Conservation (phyloP, 2,888 invertebrate genomes). For the Sympetrum striolatum region DNA sequence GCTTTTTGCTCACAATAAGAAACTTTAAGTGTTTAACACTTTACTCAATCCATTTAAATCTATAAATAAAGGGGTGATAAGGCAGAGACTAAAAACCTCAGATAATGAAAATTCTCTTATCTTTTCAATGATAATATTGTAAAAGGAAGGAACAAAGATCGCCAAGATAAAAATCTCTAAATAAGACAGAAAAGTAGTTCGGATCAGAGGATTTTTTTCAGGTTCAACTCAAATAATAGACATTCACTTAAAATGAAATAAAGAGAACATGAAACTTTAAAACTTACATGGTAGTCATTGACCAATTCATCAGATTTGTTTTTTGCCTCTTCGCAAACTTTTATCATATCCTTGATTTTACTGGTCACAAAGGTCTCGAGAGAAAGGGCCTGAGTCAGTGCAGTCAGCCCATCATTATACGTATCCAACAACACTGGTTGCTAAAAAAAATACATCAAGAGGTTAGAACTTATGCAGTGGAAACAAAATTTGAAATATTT, state of each 20-base stretch:
- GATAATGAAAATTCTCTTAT: background rate
- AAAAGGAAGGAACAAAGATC: background rate
- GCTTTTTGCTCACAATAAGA: background rate
- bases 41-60: background rate
- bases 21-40: background rate
- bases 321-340: conserved; percentile 68
- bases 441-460: conserved; percentile 48
- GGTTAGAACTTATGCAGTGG: conserved; percentile 48
- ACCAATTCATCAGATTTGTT: conserved; percentile 53
- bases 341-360: conserved; percentile 75
- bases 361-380: conserved; percentile 81
- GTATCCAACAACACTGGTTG: conserved; percentile 50
- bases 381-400: conserved; percentile 77
- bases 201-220: too few species aligned
- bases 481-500: background rate
- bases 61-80: background rate
- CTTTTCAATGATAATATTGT: background rate
- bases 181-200: background rate
- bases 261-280: conserved; percentile 56
- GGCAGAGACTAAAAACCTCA: background rate
- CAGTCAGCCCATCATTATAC: conserved; percentile 59
- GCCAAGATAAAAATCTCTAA: background rate
- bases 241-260: too few species aligned
- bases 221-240: too few species aligned
- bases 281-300: conserved; percentile 84